Conservation (phyloP, 2,888 invertebrate species). For the Tetranychus piercei region DNA sequence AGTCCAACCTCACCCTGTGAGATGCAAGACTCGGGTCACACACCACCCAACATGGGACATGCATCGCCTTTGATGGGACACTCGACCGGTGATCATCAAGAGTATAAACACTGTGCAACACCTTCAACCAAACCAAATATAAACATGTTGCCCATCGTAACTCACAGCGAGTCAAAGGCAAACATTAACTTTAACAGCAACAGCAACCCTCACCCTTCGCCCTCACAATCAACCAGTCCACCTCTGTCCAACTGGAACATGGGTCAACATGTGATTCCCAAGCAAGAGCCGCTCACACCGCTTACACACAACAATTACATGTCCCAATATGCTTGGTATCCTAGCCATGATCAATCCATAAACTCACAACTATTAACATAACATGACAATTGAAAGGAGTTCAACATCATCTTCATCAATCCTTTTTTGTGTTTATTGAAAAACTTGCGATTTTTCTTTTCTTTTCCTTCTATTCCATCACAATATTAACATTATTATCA, state of each 20-base stretch:
- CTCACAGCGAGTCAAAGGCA: no score
- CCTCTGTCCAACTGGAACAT: conserved; percentile 33
- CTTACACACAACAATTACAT: conserved; percentile 27
- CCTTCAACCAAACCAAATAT: not conserved
- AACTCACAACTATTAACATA: conserved; percentile 15
- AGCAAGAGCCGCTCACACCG: conserved; percentile 23
- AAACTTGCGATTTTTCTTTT: no score
- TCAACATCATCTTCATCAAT: not conserved
- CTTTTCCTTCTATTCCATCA: no score
- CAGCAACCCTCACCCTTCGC: conserved; percentile 21
- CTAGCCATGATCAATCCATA: conserved; percentile 26
- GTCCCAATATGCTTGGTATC: conserved; percentile 28
- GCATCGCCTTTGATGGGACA: conserved; percentile 19
- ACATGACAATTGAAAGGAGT: not conserved
- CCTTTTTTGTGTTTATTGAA: no score
- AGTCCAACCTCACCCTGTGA: conserved; percentile 28
- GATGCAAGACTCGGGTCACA: conserved; percentile 26
- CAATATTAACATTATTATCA: no score
- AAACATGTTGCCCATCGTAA: no score
- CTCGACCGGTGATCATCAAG: not conserved
- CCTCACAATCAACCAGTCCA: conserved; percentile 27
- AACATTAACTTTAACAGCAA: not conserved
- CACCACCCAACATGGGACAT: conserved; percentile 24
- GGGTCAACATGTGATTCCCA: conserved; percentile 29
- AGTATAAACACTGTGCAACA: not conserved